These are phyloP conservation scores for Myrmophylax atrothorax DNA, from an alignment of 2,113 vertebrate species.

Conservation along the genomic window DNA sequence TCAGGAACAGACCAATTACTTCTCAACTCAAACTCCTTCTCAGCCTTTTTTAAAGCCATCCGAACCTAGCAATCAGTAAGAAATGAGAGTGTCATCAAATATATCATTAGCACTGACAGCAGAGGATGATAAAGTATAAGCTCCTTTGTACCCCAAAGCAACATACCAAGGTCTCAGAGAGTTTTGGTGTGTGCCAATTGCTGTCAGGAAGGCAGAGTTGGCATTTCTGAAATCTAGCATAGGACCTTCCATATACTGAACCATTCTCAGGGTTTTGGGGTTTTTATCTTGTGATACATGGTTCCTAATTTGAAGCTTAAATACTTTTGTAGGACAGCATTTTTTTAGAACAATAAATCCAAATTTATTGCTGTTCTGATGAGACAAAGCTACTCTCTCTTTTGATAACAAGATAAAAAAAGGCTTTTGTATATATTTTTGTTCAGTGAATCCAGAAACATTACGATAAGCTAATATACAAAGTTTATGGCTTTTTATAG, in stretches of 20 bases:
- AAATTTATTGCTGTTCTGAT: not conserved
- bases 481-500: not conserved
- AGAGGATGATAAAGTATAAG: not conserved
- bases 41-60: conserved; percentile 95
- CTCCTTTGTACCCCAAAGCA: not conserved
- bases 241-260: not conserved
- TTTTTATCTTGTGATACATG: not conserved
- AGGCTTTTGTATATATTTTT: not conserved
- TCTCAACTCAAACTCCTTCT: conserved; percentile 92
- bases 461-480: not conserved
- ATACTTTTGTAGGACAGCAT: not conserved
- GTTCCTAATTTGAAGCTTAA: not conserved
- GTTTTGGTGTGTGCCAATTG: not conserved
- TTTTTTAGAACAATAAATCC: not conserved
- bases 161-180: not conserved
- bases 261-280: not conserved
- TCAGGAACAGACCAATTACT: conserved; percentile 94
- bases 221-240: not conserved
- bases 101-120: not conserved
- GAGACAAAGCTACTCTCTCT: not conserved
- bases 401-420: not conserved
- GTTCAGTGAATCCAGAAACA: not conserved
- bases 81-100: not conserved
- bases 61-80: conserved; percentile 83
- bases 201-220: not conserved